Evolutionary conservation across 92 coral and sea anemone species (phyloP).

Genomic region (Diadumene lineata): DNA sequence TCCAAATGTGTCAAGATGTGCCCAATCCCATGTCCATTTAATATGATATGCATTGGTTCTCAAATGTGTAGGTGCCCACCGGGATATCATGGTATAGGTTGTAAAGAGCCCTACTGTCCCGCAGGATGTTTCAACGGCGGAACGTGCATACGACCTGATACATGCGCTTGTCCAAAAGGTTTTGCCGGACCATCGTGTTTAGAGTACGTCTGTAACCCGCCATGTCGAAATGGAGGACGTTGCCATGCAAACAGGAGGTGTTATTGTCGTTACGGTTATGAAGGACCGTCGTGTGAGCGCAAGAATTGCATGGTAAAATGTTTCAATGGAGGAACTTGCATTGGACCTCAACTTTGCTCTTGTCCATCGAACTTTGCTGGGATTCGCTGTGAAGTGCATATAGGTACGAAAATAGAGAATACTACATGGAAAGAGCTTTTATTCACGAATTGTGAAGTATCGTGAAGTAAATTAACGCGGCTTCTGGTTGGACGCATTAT

Average conservation of each 20-base stretch:
- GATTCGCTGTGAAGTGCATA: conserved; percentile 70
- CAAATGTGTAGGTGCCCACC: conserved; percentile 71
- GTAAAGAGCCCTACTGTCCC: conserved; percentile 71
- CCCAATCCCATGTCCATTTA: conserved; percentile 69
- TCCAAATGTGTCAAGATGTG: conserved; percentile 33
- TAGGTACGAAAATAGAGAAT: conserved; percentile 53
- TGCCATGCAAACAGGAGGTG: conserved; percentile 78
- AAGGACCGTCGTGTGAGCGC: conserved; percentile 69
- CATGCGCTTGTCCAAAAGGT: conserved; percentile 71
- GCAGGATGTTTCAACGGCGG: conserved; percentile 85
- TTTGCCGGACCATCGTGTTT: conserved; percentile 71
- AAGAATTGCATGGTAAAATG: conserved; percentile 70
- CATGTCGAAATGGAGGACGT: conserved; percentile 70
- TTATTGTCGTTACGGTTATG: conserved; percentile 75
- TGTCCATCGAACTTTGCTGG: conserved; percentile 77
- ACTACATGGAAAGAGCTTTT: no score
- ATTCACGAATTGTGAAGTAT: neutral
- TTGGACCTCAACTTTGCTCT: conserved; percentile 72
- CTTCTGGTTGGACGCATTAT: no score
- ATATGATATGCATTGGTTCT: conserved; percentile 75
- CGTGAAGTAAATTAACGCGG: no score
- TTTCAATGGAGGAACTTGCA: conserved; percentile 82
- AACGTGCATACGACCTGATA: conserved; percentile 63
- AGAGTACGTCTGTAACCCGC: conserved; percentile 51
- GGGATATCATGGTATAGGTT: conserved; percentile 80